Percentiles rank a stretch among this genome's conserved stretches.
phyloP scores from a whole-genome alignment of 2,113 vertebrate genomes.

The Leptodactylus fuscus region DNA sequence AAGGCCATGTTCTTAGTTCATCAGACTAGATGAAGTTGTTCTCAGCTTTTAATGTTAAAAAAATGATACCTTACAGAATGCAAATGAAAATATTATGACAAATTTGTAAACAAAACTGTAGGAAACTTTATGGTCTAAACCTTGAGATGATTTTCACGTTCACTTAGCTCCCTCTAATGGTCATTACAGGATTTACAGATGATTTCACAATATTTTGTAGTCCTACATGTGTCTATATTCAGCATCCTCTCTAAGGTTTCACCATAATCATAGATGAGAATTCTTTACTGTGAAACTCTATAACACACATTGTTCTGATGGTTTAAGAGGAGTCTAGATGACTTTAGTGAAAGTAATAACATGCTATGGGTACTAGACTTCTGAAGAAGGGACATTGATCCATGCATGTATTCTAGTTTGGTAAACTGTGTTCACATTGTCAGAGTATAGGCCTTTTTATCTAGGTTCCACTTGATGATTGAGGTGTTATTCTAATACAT shows the following conservation, averaged over 20 bases:
- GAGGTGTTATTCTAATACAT: no score
- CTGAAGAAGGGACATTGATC: no score
- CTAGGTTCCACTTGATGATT: background rate
- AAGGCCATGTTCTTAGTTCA: background rate
- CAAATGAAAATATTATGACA: background rate
- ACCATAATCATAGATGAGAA: no score
- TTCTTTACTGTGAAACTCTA: no score
- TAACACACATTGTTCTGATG: no score
- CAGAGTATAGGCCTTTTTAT: background rate
- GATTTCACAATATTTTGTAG: background rate
- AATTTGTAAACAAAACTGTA: background rate
- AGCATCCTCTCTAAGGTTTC: no score
- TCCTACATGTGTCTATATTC: no score
- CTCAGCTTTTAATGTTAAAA: background rate
- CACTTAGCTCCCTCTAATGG: conserved; percentile 41
- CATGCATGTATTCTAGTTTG: no score
- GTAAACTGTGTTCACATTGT: no score
- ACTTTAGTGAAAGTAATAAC: no score
- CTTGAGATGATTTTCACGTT: background rate
- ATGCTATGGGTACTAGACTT: no score
- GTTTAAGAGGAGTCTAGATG: no score
- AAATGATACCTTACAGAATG: background rate
- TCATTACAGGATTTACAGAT: background rate
- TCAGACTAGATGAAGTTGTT: background rate
- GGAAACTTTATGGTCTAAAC: background rate